Evolutionary conservation across 1,140 invertebrate genomes (phyloP), one percentile per base, ranked within the genome.

Genomic region (Lepidurus apus): DNA sequence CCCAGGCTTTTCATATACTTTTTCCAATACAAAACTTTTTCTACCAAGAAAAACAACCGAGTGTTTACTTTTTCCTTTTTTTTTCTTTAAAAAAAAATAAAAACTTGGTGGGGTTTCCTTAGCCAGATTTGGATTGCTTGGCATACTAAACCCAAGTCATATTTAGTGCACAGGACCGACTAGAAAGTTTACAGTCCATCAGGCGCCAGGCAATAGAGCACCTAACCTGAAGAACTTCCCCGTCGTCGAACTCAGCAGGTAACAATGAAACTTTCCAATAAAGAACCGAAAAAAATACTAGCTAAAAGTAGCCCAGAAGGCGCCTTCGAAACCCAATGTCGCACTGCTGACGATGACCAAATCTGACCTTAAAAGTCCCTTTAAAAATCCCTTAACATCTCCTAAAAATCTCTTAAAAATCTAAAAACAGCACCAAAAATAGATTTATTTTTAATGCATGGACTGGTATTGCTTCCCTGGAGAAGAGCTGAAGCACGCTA

Each of bases 1-100:
- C 34, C 4, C 34, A 4, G 34, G 34, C 34, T 34, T 34, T 34
- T 34, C 34, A 34, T 34, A 65, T 65, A 65, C 21, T 9, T 21
- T 65, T 65, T 65, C 53, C 53, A 65, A 65, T 65, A 65, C 53
- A 65, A n/a, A 65, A 9, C 53, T 1, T 65, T 65, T 65, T 65
- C 53, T 65, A 65, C 53, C 1, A 65, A 65, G 53, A 65, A 65
- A 26, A 65, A 6, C 3, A 65, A 11, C 47, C 0, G 13, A 13
- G 3, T 65, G 13, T n/a, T 13, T 65, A n/a, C 9, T n/a, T 65
- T n/a, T 65, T 65, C 9, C 47, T 7, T 65, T 65, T 65, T 8
- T 65, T 26, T 26, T 1, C 1, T 26, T 26, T 1, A 26, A 26
- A 26, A 26, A 26, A 26, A 26, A n/a, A n/a, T n/a, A n/a, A n/a